Conservation (phyloP, 2,888 invertebrate genomes). For the Megaustenia siamemsis region DNA sequence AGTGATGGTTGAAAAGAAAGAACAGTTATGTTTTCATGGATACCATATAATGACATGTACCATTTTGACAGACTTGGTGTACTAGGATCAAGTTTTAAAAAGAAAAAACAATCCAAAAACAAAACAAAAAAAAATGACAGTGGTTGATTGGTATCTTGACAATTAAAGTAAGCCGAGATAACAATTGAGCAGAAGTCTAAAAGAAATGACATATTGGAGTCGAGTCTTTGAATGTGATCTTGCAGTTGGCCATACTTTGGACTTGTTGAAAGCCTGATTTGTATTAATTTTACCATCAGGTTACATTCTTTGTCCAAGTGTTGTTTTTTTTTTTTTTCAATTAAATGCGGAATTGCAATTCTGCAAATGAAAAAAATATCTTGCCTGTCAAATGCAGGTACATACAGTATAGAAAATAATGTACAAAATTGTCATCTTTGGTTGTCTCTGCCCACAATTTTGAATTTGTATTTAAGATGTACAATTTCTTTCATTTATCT, state of each 20-base stretch:
- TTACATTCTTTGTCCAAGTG: neutral
- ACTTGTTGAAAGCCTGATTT: neutral
- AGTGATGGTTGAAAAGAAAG: conserved; percentile 45
- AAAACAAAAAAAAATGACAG: neutral
- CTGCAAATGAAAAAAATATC: neutral
- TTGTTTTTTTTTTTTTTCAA: too few relatives aligned
- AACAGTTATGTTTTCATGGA: conserved; percentile 19
- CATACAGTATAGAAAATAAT: neutral
- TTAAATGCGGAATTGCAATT: neutral
- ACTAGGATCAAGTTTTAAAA: neutral
- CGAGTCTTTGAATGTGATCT: neutral
- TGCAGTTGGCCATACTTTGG: neutral
- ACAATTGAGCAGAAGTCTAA: neutral
- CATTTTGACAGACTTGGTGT: conserved; percentile 14
- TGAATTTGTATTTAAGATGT: neutral
- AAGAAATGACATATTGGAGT: neutral
- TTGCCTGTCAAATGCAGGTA: neutral
- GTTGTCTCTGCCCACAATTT: neutral
- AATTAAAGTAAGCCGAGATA: neutral
- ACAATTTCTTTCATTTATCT: neutral
- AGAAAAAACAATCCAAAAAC: neutral
- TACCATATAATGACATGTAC: neutral
- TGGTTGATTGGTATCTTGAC: neutral
- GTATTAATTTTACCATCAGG: neutral
- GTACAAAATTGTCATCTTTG: neutral